Evolutionary conservation across 1,140 invertebrate species (phyloP), one percentile per base, ranked within the genome.

Genomic region (Drosophila albomicans): DNA sequence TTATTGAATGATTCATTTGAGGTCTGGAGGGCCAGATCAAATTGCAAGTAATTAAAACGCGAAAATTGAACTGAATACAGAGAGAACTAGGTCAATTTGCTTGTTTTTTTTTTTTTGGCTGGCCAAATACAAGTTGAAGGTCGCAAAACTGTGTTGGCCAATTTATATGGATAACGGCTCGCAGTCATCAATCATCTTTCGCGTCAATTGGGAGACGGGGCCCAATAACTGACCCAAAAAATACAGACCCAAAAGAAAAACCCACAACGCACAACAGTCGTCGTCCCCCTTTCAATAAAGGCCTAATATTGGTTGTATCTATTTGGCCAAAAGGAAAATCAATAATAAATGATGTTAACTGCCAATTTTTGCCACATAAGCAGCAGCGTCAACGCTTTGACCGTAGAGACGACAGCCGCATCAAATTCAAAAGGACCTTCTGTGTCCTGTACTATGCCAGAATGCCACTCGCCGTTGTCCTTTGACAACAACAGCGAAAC

Each of bases 301-400:
- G 49, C 68, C 41, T 35, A 16, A 6, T 43, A 43, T 48, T 48
- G n/a, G 16, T n/a, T 16, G 13, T 52, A 59, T 59, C 57, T 45
- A 45, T 59, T 59, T 59, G 57, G 41, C 38, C 41, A 77, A 70
- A 72, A 59, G 65, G 46, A 88, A 89, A 89, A 89, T 89, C 85
- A 85, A 89, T 89, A 89, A 89, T 80, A 89, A 89, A 89, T 89
- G 78, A 89, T 89, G 86, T 89, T 88, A 88, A 89, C 85, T 85
- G 85, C 71, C 81, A 89, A 85, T 81, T 89, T 81, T 73, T 85
- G 86, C 70, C 78, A 76, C 78, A 85, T 88, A 77, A 79, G 77
- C 85, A 82, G 43, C 65, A 82, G 43, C 65, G 41, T 13, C 15
- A 54, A 13, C 8, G 43, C 30, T 32, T 48, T 35, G 58, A 62